Percentiles rank a stretch among this genome's conserved stretches.
phyloP scores from a whole-genome alignment of 2,888 invertebrate genomes.

The Calameuta pallipes region DNA sequence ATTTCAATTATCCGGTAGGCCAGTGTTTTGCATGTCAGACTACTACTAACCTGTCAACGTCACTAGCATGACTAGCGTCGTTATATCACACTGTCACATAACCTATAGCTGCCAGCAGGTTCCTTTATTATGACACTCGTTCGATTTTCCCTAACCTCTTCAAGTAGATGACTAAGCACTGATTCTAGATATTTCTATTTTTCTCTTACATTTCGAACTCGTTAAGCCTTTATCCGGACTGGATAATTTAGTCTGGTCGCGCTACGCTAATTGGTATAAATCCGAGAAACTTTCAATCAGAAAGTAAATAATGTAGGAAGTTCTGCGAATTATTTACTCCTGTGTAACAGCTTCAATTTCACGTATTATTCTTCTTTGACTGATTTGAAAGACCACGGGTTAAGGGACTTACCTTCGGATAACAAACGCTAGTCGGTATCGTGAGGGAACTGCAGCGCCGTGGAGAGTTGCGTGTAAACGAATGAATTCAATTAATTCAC shows the following conservation, averaged over 20 bases:
- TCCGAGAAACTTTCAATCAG: neutral
- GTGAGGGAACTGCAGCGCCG: neutral
- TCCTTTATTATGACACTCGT: neutral
- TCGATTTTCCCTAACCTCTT: neutral
- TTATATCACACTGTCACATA: neutral
- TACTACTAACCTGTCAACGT: neutral
- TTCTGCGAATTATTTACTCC: neutral
- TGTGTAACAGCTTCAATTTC: neutral
- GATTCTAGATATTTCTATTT: neutral
- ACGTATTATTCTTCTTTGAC: neutral
- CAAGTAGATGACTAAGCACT: neutral
- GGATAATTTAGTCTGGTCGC: neutral
- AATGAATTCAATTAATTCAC: conserved; percentile 45
- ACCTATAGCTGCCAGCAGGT: neutral
- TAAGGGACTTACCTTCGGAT: neutral
- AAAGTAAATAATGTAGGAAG: neutral
- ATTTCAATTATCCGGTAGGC: neutral
- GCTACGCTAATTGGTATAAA: neutral
- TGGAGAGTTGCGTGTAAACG: conserved; percentile 42
- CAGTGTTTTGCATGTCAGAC: neutral
- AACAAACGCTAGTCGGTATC: neutral
- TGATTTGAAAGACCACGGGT: neutral
- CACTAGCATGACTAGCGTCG: neutral
- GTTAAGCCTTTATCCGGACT: neutral
- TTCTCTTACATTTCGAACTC: neutral